These are phyloP conservation scores for Arothron firmamentum DNA, from an alignment of 2,113 vertebrate species.

Conservation along the genomic window DNA sequence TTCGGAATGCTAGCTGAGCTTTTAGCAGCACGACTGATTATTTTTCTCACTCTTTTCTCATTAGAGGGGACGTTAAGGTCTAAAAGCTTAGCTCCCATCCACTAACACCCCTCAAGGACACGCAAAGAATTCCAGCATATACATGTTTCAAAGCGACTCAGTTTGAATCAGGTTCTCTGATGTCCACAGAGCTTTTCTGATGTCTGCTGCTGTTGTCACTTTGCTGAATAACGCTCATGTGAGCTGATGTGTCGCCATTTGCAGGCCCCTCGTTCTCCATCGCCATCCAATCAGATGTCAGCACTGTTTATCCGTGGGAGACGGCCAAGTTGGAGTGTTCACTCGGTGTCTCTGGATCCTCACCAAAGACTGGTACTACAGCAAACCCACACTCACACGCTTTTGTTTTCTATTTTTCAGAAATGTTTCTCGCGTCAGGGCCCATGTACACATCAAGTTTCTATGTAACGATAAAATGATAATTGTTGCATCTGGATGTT, in stretches of 20 bases:
- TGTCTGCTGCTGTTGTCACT: slow-evolving; percentile 11
- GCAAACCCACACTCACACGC: slow-evolving; percentile 6
- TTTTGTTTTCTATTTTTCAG: no score
- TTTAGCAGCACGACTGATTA: no score
- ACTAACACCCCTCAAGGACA: not conserved
- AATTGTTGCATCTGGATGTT: no score
- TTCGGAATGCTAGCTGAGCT: no score
- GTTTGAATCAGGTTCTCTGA: slow-evolving; percentile 26
- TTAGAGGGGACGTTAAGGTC: not conserved
- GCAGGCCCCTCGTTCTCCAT: slow-evolving; percentile 85
- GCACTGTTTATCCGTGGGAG: slow-evolving; percentile 81
- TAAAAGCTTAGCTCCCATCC: slow-evolving; percentile 1
- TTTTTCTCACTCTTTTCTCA: no score
- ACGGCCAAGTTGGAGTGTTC: slow-evolving; percentile 85
- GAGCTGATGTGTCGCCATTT: slow-evolving; percentile 17
- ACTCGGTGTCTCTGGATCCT: slow-evolving; percentile 76
- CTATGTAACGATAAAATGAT: no score
- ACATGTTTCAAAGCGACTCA: slow-evolving; percentile 19
- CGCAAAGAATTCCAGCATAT: slow-evolving; percentile 3
- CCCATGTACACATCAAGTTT: no score
- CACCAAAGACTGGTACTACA: slow-evolving; percentile 77
- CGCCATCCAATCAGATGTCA: slow-evolving; percentile 79
- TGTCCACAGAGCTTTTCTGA: slow-evolving; percentile 7
- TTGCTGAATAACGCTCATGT: slow-evolving; percentile 16
- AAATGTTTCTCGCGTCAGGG: no score